Evolutionary conservation across 1,140 invertebrate species (phyloP).

Genomic region (Streblospio benedicti): DNA sequence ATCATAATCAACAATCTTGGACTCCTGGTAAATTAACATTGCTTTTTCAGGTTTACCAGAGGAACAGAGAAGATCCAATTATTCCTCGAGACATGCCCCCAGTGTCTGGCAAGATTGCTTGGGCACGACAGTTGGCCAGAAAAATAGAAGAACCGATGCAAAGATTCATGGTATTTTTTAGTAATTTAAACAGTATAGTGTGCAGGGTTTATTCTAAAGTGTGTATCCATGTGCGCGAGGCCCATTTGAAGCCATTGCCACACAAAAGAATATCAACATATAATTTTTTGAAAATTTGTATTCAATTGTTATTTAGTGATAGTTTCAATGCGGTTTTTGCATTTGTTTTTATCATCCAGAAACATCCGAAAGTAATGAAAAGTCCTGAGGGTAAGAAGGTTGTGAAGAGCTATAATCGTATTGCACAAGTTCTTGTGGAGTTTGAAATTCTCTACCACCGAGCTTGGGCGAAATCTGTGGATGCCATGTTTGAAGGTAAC

Average conservation of each 20-base stretch:
- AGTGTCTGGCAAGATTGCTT: conserved; percentile 49
- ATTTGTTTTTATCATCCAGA: conserved; percentile 12
- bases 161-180: conserved; percentile 36
- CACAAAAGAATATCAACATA: neutral
- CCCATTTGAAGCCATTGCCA: no score
- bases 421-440: conserved; percentile 43
- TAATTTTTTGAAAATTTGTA: neutral
- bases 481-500: neutral
- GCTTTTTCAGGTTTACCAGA: neutral
- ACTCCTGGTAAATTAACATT: neutral
- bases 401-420: conserved; percentile 53
- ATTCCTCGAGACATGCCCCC: conserved; percentile 76
- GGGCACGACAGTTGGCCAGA: conserved; percentile 47
- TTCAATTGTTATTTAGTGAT: neutral
- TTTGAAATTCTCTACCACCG: conserved; percentile 60
- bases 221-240: no score
- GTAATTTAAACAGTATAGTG: no score
- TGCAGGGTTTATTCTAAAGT: neutral
- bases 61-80: conserved; percentile 69
- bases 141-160: conserved; percentile 46
- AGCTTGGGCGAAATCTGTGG: conserved; percentile 53
- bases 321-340: no score
- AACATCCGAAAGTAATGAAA: conserved; percentile 36
- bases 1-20: neutral
- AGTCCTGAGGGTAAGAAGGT: conserved; percentile 38